Conservation (phyloP, 2,797 vertebrate genomes). For the Hybognathus amarus region DNA sequence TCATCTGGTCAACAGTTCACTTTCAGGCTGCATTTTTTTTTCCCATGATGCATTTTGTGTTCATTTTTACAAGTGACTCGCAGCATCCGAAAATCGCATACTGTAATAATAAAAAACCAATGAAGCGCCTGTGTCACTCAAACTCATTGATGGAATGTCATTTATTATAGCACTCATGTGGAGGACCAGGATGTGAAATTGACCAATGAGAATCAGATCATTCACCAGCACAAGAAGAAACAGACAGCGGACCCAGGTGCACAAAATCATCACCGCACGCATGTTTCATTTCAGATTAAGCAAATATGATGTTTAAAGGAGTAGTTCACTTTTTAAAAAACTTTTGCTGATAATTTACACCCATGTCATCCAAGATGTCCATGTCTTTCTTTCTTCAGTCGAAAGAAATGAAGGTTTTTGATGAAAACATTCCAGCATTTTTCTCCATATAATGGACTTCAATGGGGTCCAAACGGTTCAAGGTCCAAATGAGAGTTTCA, state of each 20-base stretch:
- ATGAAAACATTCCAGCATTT: too few relatives aligned
- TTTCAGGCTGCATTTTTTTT: slow-evolving; percentile 1
- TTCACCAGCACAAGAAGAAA: slow-evolving; percentile 86
- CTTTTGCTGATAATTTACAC: too few relatives aligned
- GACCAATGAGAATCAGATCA: slow-evolving; percentile 94
- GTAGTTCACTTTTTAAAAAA: too few relatives aligned
- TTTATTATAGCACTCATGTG: slow-evolving; percentile 81
- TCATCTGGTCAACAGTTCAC: neutral
- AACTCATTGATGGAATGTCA: neutral
- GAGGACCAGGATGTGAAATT: slow-evolving; percentile 96
- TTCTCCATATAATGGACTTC: too few relatives aligned
- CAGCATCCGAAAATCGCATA: neutral
- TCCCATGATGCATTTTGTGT: slow-evolving; percentile 11
- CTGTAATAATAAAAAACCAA: too few relatives aligned
- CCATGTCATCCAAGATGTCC: too few relatives aligned
- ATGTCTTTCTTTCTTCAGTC: too few relatives aligned
- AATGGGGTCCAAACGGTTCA: too few relatives aligned
- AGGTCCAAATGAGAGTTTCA: too few relatives aligned
- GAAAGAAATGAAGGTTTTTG: too few relatives aligned
- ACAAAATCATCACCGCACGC: neutral
- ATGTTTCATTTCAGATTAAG: neutral
- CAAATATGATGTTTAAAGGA: too few relatives aligned
- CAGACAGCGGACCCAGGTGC: slow-evolving; percentile 88
- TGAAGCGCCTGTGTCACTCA: neutral
- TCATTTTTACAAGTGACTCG: neutral